Evolutionary conservation across 2,113 vertebrate species (phyloP), one percentile per base, ranked within the genome.

Genomic region (Rhinichthys klamathensis): DNA sequence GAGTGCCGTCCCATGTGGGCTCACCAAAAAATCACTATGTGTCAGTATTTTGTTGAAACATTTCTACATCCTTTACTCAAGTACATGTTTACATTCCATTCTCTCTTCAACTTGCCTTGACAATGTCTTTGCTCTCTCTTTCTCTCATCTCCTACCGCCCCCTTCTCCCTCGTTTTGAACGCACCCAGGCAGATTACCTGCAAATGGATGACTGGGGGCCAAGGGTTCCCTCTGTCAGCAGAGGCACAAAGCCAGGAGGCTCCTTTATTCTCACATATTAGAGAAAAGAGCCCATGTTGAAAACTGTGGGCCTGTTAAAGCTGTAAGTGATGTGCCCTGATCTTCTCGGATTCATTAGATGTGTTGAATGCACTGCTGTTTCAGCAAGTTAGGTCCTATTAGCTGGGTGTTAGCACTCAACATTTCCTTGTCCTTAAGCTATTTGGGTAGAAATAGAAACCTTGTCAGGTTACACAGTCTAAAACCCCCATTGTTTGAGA

Each of bases 141-240:
- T 79, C 91, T 92, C 90, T 92, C 80, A 90, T 90, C 88, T 78
- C 69, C 84, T 54, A 15, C 18, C 27, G 30, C 35, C 25, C n/a
- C 38, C 38, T 35, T n/a, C 41, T 12, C 35, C 51, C 23, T 78
- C 54, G 87, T 89, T 91, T 91, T 91, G 91, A 85, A 79, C 85
- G 85, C 77, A 80, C 84, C 70, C 80, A 85, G 88, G 85, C 85
- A 90, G 89, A 90, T 91, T 91, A 91, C 82, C 87, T 87, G 80
- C 84, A 90, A 92, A 93, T 91, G 86, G 84, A 89, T 84, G 90
- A 89, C 90, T 85, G 90, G 49, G 23, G 92, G 92, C 86, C 87
- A 25, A 89, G 85, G 84, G 89, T 90, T 89, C 67, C 86, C 69
- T 84, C 91, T 89, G 87, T 90, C 89, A 88, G 74, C 79, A 27